phyloP scores from a whole-genome alignment of 2,888 invertebrate species.

The Cosmopolites sordidus region DNA sequence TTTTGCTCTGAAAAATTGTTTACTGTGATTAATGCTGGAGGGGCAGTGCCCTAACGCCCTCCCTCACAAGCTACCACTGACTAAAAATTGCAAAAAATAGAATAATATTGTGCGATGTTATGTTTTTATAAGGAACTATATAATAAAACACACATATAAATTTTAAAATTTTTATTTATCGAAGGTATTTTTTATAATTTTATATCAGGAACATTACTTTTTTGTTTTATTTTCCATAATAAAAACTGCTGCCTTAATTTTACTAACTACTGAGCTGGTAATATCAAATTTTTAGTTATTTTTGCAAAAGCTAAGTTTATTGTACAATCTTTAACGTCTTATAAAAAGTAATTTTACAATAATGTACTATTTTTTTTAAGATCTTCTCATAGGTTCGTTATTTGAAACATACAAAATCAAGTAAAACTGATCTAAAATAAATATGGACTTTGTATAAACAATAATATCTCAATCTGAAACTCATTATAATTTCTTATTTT shows the following conservation, averaged over 20 bases:
- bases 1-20: too few relatives aligned
- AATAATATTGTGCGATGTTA: too few relatives aligned
- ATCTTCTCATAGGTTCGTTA: constrained; percentile 1
- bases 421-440: too few relatives aligned
- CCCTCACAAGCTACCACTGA: too few relatives aligned
- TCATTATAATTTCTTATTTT: too few relatives aligned
- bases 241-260: constrained; percentile 29
- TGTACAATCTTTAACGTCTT: constrained; percentile 30
- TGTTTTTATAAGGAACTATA: too few relatives aligned
- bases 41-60: too few relatives aligned
- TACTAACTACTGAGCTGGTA: constrained; percentile 23
- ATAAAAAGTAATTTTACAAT: constrained; percentile 24
- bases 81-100: too few relatives aligned
- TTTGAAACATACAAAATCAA: constrained; percentile 8
- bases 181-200: constrained; percentile 31
- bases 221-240: constrained; percentile 22
- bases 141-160: constrained; percentile 1
- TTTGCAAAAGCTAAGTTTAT: constrained; percentile 37
- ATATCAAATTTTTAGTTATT: constrained; percentile 20
- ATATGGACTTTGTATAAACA: too few relatives aligned
- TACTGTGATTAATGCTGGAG: too few relatives aligned
- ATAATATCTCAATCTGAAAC: too few relatives aligned
- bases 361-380: background rate
- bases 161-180: constrained; percentile 34
- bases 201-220: constrained; percentile 26